Percentiles rank a stretch among this genome's conserved stretches.
Evolutionary conservation across 1,140 invertebrate genomes (phyloP).

Genomic region (Mycetomoellerius zeteki): DNA sequence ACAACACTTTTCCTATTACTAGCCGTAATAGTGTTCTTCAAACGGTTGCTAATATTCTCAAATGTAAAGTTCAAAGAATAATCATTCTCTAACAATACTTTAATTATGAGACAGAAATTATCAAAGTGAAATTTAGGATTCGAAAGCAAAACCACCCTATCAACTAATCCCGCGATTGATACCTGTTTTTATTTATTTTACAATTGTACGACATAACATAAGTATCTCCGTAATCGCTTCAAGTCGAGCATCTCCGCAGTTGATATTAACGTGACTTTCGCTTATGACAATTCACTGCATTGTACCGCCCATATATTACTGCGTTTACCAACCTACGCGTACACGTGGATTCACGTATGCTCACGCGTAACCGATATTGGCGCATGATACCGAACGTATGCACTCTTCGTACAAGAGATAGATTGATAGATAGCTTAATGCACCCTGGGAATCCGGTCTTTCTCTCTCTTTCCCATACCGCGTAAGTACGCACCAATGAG

Average conservation of each 20-base stretch:
- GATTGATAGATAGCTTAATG: constrained; percentile 79
- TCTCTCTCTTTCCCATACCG: constrained; percentile 22
- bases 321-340: constrained; percentile 22
- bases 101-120: too few relatives aligned
- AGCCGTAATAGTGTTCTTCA: too few relatives aligned
- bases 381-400: constrained; percentile 31
- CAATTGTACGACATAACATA: not conserved
- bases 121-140: too few relatives aligned
- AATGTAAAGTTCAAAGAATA: too few relatives aligned
- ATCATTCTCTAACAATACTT: too few relatives aligned
- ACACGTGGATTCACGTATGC: constrained; percentile 34
- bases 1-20: too few relatives aligned
- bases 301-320: constrained; percentile 10
- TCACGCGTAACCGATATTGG: constrained; percentile 18
- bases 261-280: constrained; percentile 49
- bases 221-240: not conserved
- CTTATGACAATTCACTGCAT: constrained; percentile 6
- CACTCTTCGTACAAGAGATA: constrained; percentile 69
- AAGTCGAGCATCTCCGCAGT: constrained; percentile 11
- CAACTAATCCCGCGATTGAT: too few relatives aligned
- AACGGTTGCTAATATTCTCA: too few relatives aligned
- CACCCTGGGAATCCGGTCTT: constrained; percentile 71
- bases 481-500: constrained; percentile 45
- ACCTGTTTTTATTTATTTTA: not conserved
- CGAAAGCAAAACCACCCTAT: too few relatives aligned